Base-by-base conservation (phyloP, 1,140 invertebrate species). In the Apolygus lucorum region DNA sequence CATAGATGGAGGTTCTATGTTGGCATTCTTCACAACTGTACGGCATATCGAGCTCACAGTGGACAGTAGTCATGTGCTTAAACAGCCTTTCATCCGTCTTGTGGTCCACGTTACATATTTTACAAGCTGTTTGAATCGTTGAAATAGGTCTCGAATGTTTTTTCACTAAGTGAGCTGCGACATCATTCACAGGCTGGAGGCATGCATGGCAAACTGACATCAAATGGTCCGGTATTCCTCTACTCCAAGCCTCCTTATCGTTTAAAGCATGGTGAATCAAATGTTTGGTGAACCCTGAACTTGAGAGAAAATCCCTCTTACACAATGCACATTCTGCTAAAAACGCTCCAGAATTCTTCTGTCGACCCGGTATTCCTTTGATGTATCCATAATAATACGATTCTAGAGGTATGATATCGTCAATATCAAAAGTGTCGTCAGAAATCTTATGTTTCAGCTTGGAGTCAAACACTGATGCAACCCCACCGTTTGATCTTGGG, bases 1-100 rank as follows among this genome's bases (percentile, higher is more conserved):
- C 86, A 76, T 91, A 90, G 69, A 88, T 87, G 8, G 90, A 92
- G 17, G 86, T 85, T 49, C 88, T 82, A 78, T 88, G 91, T 63
- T 81, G 79, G 74, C 91, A 93, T 27, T 84, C 83, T 26, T 85
- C 85, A 76, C 91, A 93, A 42, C 81, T 80, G 77, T 93, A 94
- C 0, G 91, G 91, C 78, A 92, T 82, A 77, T 93, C 91, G 2
- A 85, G 82, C 25, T 86, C 86, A 70, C 83, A 82, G 79, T 93
- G 91, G 71, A 84, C 85, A 69, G 85, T 85, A 70, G 89, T 85
- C 82, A 93, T 84, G 77, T 93, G 91, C 72, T 87, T 83, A 0
- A 88, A 85, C 8, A 92, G 79, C 22, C 68, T 66, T 0, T 52
- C 54, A 27, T 72, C 71, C 11, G 72, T 66, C 17, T 68, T 69